Conservation (phyloP, 2,797 vertebrate genomes). For the Melanotaenia maccullochi region DNA sequence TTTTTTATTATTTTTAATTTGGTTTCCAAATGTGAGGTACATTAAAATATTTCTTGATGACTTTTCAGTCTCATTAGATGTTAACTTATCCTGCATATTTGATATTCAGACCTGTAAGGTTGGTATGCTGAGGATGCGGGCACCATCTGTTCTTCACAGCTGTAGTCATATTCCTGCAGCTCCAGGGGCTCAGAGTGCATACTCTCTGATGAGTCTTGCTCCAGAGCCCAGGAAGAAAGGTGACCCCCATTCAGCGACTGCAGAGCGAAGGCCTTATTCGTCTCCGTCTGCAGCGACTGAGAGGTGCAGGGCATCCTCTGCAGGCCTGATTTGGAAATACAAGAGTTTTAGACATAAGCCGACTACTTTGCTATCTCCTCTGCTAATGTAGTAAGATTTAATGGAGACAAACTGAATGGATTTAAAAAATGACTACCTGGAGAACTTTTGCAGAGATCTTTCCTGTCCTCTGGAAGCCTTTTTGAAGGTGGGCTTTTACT, state of each 20-base stretch:
- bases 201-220: constrained; percentile 67
- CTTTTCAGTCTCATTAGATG: not conserved
- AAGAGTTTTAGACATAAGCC: constrained; percentile 6
- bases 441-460: constrained; percentile 28
- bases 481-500: constrained; percentile 54
- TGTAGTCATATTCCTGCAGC: constrained; percentile 71
- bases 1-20: not conserved
- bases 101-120: constrained; percentile 75
- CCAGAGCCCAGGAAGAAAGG: constrained; percentile 66
- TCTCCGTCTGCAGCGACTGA: constrained; percentile 37
- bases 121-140: constrained; percentile 71
- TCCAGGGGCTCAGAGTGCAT: constrained; percentile 63
- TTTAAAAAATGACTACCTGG: constrained; percentile 36
- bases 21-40: not conserved
- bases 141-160: constrained; percentile 82
- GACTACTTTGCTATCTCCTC: not conserved
- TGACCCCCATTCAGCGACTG: constrained; percentile 54
- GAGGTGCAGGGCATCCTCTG: constrained; percentile 71
- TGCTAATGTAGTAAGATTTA: not conserved
- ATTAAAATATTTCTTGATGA: not conserved
- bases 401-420: not conserved
- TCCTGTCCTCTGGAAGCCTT: constrained; percentile 33
- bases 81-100: not conserved
- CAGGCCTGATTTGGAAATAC: constrained; percentile 69
- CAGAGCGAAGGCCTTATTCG: constrained; percentile 33